Conservation (phyloP, 2,797 vertebrate genomes). For the Labeo calbasu region DNA sequence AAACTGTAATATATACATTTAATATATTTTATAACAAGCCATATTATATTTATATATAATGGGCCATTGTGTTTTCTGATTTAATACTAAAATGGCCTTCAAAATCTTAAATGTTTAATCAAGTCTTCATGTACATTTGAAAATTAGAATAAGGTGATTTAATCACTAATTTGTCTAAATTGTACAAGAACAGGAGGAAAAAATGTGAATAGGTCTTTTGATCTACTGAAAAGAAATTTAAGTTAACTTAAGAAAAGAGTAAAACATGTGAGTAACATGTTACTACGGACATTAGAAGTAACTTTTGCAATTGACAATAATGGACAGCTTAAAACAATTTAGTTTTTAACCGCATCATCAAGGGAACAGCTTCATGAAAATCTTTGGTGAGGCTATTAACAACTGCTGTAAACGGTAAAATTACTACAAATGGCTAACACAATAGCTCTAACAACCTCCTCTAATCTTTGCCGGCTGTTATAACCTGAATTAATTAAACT, state of each 20-base stretch:
- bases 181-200: too few relatives aligned
- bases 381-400: background rate
- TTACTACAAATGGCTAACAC: background rate
- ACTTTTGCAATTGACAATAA: too few relatives aligned
- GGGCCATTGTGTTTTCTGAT: background rate
- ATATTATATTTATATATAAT: background rate
- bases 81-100: background rate
- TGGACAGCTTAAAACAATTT: too few relatives aligned
- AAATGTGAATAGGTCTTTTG: too few relatives aligned
- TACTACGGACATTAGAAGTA: too few relatives aligned
- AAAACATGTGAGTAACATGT: too few relatives aligned
- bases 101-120: background rate
- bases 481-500: background rate
- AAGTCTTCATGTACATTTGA: background rate
- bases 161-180: background rate
- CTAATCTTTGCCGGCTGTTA: background rate
- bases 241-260: too few relatives aligned
- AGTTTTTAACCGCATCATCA: background rate
- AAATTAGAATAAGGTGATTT: background rate
- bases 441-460: background rate
- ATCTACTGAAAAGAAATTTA: too few relatives aligned
- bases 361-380: background rate
- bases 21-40: background rate
- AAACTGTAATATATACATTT: too few relatives aligned
- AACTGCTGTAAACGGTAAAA: background rate